These are phyloP conservation scores for Folsomia candida DNA, from an alignment of 2,888 invertebrate genomes.

Conservation along the genomic window DNA sequence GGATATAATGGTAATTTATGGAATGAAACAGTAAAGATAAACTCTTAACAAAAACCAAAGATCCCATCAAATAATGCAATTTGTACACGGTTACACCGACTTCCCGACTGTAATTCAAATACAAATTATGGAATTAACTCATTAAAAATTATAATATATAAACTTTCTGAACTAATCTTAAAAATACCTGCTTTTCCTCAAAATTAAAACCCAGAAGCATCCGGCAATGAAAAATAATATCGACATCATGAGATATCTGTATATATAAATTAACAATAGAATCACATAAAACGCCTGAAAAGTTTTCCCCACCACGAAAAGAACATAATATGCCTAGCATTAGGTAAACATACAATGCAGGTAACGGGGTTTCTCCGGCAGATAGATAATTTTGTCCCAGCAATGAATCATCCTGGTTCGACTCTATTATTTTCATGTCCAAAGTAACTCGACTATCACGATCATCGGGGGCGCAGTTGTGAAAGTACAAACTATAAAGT, in stretches of 20 bases:
- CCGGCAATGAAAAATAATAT: slow-evolving; percentile 85
- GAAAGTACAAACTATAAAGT: slow-evolving; percentile 89
- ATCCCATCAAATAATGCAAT: slow-evolving; percentile 95
- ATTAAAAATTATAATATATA: neutral
- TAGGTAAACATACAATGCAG: too few relatives aligned
- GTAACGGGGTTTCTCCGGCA: slow-evolving; percentile 94
- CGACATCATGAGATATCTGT: slow-evolving; percentile 91
- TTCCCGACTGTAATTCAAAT: slow-evolving; percentile 60
- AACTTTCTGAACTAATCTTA: neutral
- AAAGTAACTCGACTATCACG: slow-evolving; percentile 62
- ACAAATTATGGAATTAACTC: neutral
- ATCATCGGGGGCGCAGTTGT: slow-evolving; percentile 71
- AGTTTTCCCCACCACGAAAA: too few relatives aligned
- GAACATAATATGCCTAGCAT: too few relatives aligned
- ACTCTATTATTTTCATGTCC: slow-evolving; percentile 73
- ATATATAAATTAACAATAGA: too few relatives aligned
- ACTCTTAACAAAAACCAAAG: slow-evolving; percentile 86
- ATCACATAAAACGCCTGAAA: too few relatives aligned
- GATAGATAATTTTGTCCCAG: slow-evolving; percentile 75
- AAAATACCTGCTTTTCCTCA: slow-evolving; percentile 69
- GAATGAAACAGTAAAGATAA: slow-evolving; percentile 92
- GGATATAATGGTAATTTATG: slow-evolving; percentile 90
- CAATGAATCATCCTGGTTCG: slow-evolving; percentile 65
- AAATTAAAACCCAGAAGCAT: slow-evolving; percentile 84
- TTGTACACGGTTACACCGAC: slow-evolving; percentile 69